A percentile compares a stretch with the other conserved stretches of the same genome.
Conservation (phyloP, 2,797 vertebrate species). For the Xerus rutilus region DNA sequence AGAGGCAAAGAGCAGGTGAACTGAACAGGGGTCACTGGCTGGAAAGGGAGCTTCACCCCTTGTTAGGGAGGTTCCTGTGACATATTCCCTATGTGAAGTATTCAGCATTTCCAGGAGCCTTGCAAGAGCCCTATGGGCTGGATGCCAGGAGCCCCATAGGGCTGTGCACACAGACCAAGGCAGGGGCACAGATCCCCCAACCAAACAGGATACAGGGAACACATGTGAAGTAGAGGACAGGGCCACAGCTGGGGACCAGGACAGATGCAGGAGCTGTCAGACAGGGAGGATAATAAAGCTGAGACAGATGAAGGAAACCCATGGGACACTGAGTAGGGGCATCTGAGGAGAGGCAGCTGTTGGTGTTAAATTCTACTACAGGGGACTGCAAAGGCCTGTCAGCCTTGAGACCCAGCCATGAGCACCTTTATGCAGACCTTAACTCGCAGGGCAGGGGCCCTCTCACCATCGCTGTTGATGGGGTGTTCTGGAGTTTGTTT, state of each 20-base stretch:
- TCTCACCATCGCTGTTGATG: background rate
- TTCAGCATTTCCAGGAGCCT: background rate
- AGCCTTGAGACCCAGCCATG: background rate
- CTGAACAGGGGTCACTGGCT: too few relatives aligned
- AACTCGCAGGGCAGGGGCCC: background rate
- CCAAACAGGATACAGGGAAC: too few relatives aligned
- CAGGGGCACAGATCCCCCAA: accelerated
- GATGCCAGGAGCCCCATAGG: background rate
- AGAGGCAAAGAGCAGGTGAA: background rate
- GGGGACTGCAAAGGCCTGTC: background rate
- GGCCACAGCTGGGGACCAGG: background rate
- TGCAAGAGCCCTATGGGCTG: background rate
- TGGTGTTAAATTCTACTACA: background rate
- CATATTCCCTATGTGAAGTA: background rate
- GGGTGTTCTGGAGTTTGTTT: accelerated
- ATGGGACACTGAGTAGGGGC: background rate
- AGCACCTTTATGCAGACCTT: background rate
- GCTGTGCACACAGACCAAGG: background rate
- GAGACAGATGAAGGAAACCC: background rate
- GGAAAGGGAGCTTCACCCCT: background rate
- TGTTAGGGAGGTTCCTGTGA: background rate
- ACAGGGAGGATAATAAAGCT: background rate
- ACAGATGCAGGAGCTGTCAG: background rate
- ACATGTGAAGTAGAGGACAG: background rate
- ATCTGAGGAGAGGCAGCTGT: too few relatives aligned